Base-by-base conservation (phyloP, 2,797 vertebrate genomes). In the Zalophus californianus region DNA sequence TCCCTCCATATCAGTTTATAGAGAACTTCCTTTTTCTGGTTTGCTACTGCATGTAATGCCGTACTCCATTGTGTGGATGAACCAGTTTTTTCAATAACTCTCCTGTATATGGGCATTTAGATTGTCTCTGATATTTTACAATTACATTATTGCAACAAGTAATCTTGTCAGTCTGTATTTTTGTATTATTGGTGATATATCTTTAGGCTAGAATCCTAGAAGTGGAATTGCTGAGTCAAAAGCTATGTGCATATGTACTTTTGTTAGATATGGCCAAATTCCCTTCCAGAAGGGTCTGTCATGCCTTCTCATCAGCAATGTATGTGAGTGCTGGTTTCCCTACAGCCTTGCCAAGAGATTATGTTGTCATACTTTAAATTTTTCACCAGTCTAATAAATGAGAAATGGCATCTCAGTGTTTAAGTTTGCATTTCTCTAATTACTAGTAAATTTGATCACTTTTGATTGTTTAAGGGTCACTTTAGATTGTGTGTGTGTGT, bases 201-300 rank as follows among this genome's bases (percentile, higher is more conserved):
- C 38, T 78, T 94, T 60, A 88, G 62, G 52, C 64, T 78, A 56
- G 9, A 91, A 84, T 94, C 44, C 68, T 75, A 62, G 27, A 94
- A 78, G 29, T 72, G 16, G 18, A n/a, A 70, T 62, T 35, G 7
- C 62, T 92, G 29, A 48, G 58, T 68, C 27, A 77, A 54, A 94
- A 91, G 52, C 9, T 72, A 41, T 11, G 8, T 41, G 13, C n/a
- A 23, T 52, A 56, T 12, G 6, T 68, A 56, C 12, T 66, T 70
- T 41, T 68, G 75, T 82, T 91, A 52, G 83, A 41, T 96, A 60
- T 52, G 64, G 68, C 41, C n/a, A 94, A 83, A 38, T 94, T 62
- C 12, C 35, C 23, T 48, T 94, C 50, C 3, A 27, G n/a, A 68
- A 68, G 11, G 29, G 29, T 80, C 78, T 38, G 7, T 85, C 27